These are phyloP conservation scores for Globia sparganii DNA, from an alignment of 2,888 invertebrate genomes.

Conservation along the genomic window DNA sequence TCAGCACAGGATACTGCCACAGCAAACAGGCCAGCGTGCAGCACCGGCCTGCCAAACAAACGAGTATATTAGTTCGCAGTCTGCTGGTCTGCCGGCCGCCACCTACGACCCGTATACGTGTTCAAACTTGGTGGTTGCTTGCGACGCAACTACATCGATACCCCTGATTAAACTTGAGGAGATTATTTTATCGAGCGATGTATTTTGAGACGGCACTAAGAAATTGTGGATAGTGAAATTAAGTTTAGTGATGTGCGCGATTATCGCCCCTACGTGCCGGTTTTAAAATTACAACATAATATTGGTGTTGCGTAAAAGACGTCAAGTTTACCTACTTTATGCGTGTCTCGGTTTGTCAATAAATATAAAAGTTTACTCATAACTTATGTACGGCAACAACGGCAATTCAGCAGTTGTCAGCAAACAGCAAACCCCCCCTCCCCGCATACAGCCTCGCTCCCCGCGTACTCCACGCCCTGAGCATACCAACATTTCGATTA, in stretches of 20 bases:
- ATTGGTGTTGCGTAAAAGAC: slow-evolving; percentile 50
- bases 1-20: slow-evolving; percentile 89
- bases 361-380: slow-evolving; percentile 89
- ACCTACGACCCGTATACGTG: slow-evolving; percentile 62
- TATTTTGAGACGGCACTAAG: slow-evolving; percentile 33
- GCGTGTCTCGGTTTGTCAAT: slow-evolving; percentile 86
- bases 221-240: slow-evolving; percentile 28
- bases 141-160: slow-evolving; percentile 27
- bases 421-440: slow-evolving; percentile 87
- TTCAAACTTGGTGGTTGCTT: slow-evolving; percentile 38
- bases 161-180: slow-evolving; percentile 33
- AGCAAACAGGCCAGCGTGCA: slow-evolving; percentile 90
- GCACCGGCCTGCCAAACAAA: slow-evolving; percentile 91
- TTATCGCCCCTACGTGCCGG: slow-evolving; percentile 49
- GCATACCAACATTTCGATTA: slow-evolving; percentile 89
- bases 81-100: slow-evolving; percentile 74
- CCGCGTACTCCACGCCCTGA: slow-evolving; percentile 88
- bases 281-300: slow-evolving; percentile 28
- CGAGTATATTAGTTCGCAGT: slow-evolving; percentile 82
- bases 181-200: slow-evolving; percentile 44
- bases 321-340: slow-evolving; percentile 73
- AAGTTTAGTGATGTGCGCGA: slow-evolving; percentile 44
- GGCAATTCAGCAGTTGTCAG: slow-evolving; percentile 90
- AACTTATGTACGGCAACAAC: slow-evolving; percentile 90
- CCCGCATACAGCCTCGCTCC: slow-evolving; percentile 88